Evolutionary conservation across 2,113 vertebrate genomes (phyloP).

Genomic region (Gymnobelideus leadbeateri): DNA sequence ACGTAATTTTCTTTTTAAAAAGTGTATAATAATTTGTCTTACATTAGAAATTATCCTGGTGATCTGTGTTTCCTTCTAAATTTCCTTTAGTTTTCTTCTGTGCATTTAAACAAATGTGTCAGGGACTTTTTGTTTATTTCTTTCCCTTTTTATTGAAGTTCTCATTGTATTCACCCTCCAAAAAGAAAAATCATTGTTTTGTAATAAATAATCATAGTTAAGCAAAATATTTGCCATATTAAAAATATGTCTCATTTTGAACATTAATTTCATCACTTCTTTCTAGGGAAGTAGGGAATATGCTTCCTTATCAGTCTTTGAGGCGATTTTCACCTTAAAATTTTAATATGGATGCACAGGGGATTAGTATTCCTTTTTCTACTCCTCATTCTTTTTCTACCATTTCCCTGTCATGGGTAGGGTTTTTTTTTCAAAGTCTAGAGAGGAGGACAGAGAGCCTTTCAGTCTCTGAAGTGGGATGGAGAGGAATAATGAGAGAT

Average conservation of each 20-base stretch:
- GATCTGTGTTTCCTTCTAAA: too few relatives aligned
- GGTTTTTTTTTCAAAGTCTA: too few relatives aligned
- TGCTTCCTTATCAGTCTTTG: not conserved
- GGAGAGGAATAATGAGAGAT: not conserved
- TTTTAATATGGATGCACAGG: not conserved
- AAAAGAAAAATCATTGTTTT: not conserved
- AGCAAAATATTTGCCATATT: not conserved
- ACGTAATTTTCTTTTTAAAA: not conserved
- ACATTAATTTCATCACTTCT: not conserved
- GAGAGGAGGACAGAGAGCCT: not conserved
- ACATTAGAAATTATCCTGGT: not conserved
- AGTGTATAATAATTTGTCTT: not conserved
- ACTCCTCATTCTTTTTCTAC: not conserved
- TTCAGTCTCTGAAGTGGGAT: not conserved
- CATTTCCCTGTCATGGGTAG: too few relatives aligned
- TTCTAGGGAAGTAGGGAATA: not conserved
- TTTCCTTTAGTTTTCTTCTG: not conserved
- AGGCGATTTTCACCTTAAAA: not conserved
- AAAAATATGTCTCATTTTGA: not conserved
- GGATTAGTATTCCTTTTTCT: too few relatives aligned
- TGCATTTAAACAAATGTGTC: not conserved
- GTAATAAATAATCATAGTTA: not conserved
- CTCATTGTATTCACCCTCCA: not conserved
- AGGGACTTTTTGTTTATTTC: not conserved
- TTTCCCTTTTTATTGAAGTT: not conserved